Base-by-base conservation (phyloP, 2,797 vertebrate species). In the Acipenser oxyrinchus region DNA sequence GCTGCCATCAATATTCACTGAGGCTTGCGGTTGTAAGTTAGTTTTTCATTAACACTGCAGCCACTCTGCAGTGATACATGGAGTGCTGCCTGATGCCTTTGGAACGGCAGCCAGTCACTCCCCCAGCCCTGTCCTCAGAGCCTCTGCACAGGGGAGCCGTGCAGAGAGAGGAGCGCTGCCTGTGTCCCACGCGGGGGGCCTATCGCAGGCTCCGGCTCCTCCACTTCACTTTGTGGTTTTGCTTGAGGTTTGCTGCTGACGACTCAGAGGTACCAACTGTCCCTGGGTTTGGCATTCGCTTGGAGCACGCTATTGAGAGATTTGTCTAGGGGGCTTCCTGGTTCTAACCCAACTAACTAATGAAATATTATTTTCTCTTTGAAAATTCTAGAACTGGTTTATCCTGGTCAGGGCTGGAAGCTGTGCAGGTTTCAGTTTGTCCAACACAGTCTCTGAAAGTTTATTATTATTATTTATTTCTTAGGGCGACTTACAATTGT, bases 21-120 rank as follows among this genome's bases (percentile, higher is more conserved):
- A 68, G 65, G 74, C 66, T 69, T 75, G 72, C 68, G 66, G 80
- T 81, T 6, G 4, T 68, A 11, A 58, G 77, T 80, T 79, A 68
- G 70, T 71, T 79, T 75, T 81, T 69, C 72, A 72, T 80, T 79
- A 82, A 76, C 72, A 70, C 78, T 67, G 66, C 77, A 81, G 76
- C 72, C 75, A 78, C 73, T 76, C 37, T 23, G 67, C 69, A 48
- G 64, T 81, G 78, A 81, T 79, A 64, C 75, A 85, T 71, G 66
- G 72, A 74, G 75, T 82, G 79, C 72, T 69, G 78, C 69, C 69
- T 72, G 66, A 78, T 68, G 69, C 60, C 55, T 15, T 74, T 71
- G 73, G 69, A 74, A 72, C 69, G 9, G 65, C 69, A 66, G 62
- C 71, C 70, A 67, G 69, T 60, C 15, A 2, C 15, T 61, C 72